These are phyloP conservation scores for Arbacia lixula DNA, from an alignment of 53 echinoderm and acorn worm genomes.

Conservation along the genomic window DNA sequence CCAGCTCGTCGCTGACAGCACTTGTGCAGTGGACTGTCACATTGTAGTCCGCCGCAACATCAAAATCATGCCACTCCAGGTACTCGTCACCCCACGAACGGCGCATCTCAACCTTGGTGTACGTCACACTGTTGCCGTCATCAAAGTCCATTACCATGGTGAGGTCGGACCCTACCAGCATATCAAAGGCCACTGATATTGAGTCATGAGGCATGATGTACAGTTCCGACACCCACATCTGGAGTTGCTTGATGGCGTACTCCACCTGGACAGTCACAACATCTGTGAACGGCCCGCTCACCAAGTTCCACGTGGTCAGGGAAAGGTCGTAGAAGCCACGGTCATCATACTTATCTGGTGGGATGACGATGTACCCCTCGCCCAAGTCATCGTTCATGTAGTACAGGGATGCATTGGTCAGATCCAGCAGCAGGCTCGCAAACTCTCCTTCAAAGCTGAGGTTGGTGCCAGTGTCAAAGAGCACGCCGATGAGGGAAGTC, in stretches of 20 bases:
- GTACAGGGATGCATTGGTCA: constrained; percentile 57
- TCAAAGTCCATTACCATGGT: constrained; percentile 79
- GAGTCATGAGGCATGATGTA: constrained; percentile 77
- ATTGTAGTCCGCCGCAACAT: constrained; percentile 76
- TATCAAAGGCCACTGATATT: constrained; percentile 78
- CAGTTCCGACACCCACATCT: constrained; percentile 83
- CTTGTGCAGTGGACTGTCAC: constrained; percentile 75
- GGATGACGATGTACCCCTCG: constrained; percentile 76
- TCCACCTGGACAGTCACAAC: constrained; percentile 72
- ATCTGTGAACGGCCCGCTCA: constrained; percentile 82
- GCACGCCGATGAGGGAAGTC: constrained; percentile 67
- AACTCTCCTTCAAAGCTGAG: constrained; percentile 68
- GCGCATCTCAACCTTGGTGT: constrained; percentile 65
- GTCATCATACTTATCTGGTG: constrained; percentile 73
- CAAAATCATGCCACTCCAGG: constrained; percentile 74
- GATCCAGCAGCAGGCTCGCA: constrained; percentile 50
- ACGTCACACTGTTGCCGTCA: constrained; percentile 59
- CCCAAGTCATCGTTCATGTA: constrained; percentile 69
- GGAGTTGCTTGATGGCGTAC: constrained; percentile 77
- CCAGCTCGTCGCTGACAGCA: constrained; percentile 77
- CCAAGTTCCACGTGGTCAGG: constrained; percentile 80
- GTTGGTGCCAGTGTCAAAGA: constrained; percentile 81
- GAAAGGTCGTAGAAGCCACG: constrained; percentile 78
- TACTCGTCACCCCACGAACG: constrained; percentile 64
- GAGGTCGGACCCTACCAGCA: constrained; percentile 84